A percentile compares a stretch with the other conserved stretches of the same genome.
Conservation (phyloP, 2,888 invertebrate species). For the Dugesia japonica region DNA sequence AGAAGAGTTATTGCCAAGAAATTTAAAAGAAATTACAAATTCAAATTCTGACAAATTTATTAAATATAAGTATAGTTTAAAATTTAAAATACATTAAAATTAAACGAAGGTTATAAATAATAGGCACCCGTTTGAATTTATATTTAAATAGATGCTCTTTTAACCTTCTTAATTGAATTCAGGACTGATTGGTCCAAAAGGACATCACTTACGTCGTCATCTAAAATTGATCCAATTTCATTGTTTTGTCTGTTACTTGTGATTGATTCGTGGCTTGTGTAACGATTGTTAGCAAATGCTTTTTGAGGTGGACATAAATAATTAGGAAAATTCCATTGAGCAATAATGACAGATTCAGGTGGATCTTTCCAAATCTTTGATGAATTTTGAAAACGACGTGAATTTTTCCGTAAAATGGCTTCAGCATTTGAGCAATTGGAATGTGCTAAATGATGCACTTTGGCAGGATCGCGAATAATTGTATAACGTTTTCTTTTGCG, state of each 20-base stretch:
- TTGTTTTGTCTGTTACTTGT: neutral
- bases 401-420: neutral
- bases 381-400: slow-evolving; percentile 4
- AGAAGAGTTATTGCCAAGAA: too few species aligned
- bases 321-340: slow-evolving; percentile 7
- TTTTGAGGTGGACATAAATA: slow-evolving; percentile 11
- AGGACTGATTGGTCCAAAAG: neutral
- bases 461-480: slow-evolving; percentile 14
- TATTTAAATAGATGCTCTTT: slow-evolving; percentile 9
- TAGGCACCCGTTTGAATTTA: neutral
- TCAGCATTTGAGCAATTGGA: slow-evolving; percentile 20
- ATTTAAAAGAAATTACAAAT: neutral
- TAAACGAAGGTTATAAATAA: neutral
- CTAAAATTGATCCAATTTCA: neutral
- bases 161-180: neutral
- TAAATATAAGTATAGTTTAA: neutral
- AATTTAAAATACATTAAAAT: neutral
- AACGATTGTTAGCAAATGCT: slow-evolving; percentile 9
- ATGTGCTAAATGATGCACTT: slow-evolving; percentile 27
- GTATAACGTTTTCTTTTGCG: slow-evolving; percentile 27
- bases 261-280: neutral
- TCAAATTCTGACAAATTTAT: neutral
- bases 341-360: slow-evolving; percentile 6
- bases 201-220: neutral
- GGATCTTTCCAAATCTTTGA: slow-evolving; percentile 11